These are phyloP conservation scores for Dasysyrphus tricinctus DNA, from an alignment of 2,888 invertebrate species.

Conservation along the genomic window DNA sequence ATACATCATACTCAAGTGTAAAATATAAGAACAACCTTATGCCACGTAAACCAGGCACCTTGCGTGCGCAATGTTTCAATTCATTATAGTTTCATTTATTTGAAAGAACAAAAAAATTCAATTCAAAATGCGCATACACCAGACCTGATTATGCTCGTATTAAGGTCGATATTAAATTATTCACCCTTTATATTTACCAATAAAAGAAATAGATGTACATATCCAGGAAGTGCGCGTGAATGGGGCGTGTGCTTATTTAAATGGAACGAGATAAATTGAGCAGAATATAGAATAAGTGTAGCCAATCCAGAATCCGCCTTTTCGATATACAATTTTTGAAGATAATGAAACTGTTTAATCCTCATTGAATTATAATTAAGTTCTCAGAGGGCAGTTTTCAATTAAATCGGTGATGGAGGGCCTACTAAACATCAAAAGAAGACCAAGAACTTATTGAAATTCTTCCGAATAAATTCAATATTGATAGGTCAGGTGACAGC, in stretches of 20 bases:
- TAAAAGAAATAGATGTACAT: neutral
- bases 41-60: neutral
- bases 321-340: neutral
- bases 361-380: no score
- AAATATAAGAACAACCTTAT: no score
- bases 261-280: slow-evolving; percentile 23
- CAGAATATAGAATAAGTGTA: neutral
- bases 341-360: neutral
- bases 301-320: neutral
- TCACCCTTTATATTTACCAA: slow-evolving; percentile 60
- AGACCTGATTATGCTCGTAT: slow-evolving; percentile 36
- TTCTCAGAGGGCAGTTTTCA: no score
- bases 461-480: no score
- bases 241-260: slow-evolving; percentile 55
- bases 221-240: slow-evolving; percentile 20
- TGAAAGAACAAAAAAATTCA: slow-evolving; percentile 10
- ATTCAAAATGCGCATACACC: slow-evolving; percentile 69
- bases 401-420: no score
- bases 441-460: no score
- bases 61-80: slow-evolving; percentile 70
- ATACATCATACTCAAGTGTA: no score
- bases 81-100: slow-evolving; percentile 55
- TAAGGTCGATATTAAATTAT: slow-evolving; percentile 62
- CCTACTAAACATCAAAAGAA: no score
- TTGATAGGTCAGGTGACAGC: no score